Percentiles rank a stretch among this genome's conserved stretches.
Conservation (phyloP, 2,888 invertebrate genomes). For the Drosophila paracracens region DNA sequence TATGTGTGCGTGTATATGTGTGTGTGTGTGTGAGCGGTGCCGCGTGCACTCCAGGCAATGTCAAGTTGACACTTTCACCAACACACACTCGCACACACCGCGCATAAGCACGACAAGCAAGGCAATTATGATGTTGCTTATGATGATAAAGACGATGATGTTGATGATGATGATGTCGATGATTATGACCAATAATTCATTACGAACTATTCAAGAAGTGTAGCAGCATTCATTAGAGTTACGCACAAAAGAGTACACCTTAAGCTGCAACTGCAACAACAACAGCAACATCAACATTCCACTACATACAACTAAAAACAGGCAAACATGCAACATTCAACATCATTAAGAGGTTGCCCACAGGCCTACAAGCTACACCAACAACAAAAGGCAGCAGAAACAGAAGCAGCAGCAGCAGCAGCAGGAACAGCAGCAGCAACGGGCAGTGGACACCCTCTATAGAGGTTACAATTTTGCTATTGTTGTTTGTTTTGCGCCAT, state of each 20-base stretch:
- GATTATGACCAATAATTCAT: constrained; percentile 25
- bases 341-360: constrained; percentile 33
- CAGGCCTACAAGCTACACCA: constrained; percentile 16
- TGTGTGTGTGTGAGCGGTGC: constrained; percentile 61
- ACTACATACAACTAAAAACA: not conserved
- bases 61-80: constrained; percentile 83
- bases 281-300: not conserved
- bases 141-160: constrained; percentile 12
- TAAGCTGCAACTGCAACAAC: not conserved
- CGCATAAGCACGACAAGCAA: constrained; percentile 20
- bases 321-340: constrained; percentile 15
- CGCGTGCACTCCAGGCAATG: constrained; percentile 83
- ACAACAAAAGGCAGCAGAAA: constrained; percentile 5
- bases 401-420: not conserved
- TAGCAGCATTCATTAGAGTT: constrained; percentile 3
- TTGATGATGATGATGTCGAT: constrained; percentile 15
- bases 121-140: constrained; percentile 43
- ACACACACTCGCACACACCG: constrained; percentile 47
- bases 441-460: constrained; percentile 67
- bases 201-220: constrained; percentile 20
- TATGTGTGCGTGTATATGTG: constrained; percentile 16
- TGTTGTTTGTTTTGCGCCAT: constrained; percentile 79
- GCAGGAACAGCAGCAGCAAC: constrained; percentile 5
- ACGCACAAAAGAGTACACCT: constrained; percentile 11
- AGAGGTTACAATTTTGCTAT: constrained; percentile 75